Evolutionary conservation across 2,113 vertebrate genomes (phyloP), one percentile per base, ranked within the genome.

Genomic region (Halcyon malimbica): DNA sequence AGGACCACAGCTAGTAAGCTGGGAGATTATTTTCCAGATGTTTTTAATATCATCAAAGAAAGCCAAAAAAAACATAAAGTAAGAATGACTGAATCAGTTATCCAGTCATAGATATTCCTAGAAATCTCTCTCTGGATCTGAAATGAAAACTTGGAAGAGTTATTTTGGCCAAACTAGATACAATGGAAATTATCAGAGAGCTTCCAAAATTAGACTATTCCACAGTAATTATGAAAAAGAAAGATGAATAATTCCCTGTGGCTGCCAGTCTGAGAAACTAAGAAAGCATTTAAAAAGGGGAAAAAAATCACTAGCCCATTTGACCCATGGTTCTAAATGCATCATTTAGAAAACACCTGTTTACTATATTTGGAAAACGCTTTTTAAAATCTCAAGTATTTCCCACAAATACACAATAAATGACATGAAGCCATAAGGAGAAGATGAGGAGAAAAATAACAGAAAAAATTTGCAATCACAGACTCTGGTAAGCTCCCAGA

Each of bases 61-160:
- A 87, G 83, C 87, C 91, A 96, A 95, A 35, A 73, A 89, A 96
- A 96, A 71, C 74, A 89, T 73, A 14, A 87, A 91, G n/a, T 81
- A 81, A 56, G 67, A 94, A 81, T 73, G 79, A 84, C 74, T 79
- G 91, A 91, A 85, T 91, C 62, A 31, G 65, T 89, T 93, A 42
- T 89, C 24, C 56, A 89, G 74, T 93, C 74, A 57, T 82, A 87
- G 48, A 87, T 84, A 26, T 96, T 97, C 95, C 94, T 96, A 96
- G 95, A 97, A 96, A 95, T 84, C 93, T 84, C 83, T 92, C 76
- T 95, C 89, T 89, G 69, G 91, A 96, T 39, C 57, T 87, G 77
- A 94, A 95, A 91, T 31, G 33, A 95, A 94, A 93, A 68, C 48
- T 82, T 87, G 81, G 73, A 94, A 95, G 68, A 46, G 5, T 31